Conservation (phyloP, 2,888 invertebrate species). For the Zhuqinia jingwanae region DNA sequence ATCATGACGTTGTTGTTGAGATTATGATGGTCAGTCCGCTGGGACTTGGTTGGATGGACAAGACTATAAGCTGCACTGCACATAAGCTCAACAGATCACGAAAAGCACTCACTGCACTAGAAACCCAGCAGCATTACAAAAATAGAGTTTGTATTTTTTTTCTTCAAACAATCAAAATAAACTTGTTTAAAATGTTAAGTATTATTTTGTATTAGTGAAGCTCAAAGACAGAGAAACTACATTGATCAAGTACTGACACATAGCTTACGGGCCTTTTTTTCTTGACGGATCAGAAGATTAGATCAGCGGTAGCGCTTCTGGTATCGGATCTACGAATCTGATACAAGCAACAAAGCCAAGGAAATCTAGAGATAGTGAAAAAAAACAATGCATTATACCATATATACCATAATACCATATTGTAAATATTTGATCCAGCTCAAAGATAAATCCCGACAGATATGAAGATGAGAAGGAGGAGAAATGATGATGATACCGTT, state of each 20-base stretch:
- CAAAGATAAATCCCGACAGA: constrained; percentile 23
- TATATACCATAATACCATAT: neutral
- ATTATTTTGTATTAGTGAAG: neutral
- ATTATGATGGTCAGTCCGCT: constrained; percentile 26
- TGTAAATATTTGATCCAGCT: constrained; percentile 23
- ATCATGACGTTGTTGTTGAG: constrained; percentile 29
- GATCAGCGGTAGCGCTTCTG: neutral
- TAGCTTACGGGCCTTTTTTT: constrained; percentile 29
- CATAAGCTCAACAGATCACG: constrained; percentile 8
- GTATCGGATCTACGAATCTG: neutral
- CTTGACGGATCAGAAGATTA: constrained; percentile 2
- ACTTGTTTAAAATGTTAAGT: neutral
- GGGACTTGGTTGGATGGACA: constrained; percentile 33
- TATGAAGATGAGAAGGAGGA: neutral
- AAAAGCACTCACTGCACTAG: constrained; percentile 36
- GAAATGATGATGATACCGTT: constrained; percentile 13
- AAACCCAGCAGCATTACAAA: neutral
- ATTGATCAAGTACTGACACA: constrained; percentile 23
- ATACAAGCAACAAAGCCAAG: constrained; percentile 5
- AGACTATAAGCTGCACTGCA: neutral
- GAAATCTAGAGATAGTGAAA: neutral
- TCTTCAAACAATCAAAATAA: neutral
- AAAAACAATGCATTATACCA: neutral
- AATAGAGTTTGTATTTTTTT: too few relatives aligned
- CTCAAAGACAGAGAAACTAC: neutral